Evolutionary conservation across 2,113 vertebrate genomes (phyloP), one percentile per base, ranked within the genome.

Genomic region (Daubentonia madagascariensis): DNA sequence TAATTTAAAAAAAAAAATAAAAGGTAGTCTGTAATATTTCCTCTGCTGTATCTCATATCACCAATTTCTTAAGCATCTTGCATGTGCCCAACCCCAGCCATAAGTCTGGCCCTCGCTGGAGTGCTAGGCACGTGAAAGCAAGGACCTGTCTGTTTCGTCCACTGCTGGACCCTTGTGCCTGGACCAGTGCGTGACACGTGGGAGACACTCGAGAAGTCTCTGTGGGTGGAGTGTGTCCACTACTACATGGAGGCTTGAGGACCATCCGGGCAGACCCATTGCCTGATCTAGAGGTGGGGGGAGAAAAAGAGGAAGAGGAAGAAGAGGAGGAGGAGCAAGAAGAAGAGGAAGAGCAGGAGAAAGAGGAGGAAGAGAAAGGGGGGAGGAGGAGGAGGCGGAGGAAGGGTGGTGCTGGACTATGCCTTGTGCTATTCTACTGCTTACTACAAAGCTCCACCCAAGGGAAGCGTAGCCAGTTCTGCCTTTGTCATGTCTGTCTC

Each of bases 321-420:
- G 57, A 11, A 32, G 10, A 12, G 13, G 6, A 57, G 20, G 54
- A 57, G 20, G 20, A 57, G 54, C 18, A 57, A 6, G 7, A 57
- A 20, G 18, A 57, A 18, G 16, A 54, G 5, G 18, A 54, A 18
- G 54, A 54, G 54, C n/a, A n/a, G n/a, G n/a, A 54, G 54, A 5
- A n/a, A 6, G 3, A 35, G 7, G 2, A n/a, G 5, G 30, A 28
- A 0, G 22, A n/a, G 54, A 18, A 14, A 0, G 40, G 22, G 43
- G 6, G 4, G 50, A n/a, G 1, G 22, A 17, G 23, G 13, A 59
- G 3, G 11, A 13, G 16, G 14, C 54, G 20, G 65, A 59, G 25
- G 7, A n/a, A 22, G 1, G 6, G 11, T 28, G 6, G n/a, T 10
- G 59, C 5, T 17, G 9, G 16, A 30, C 7, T 30, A 6, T 52